These are phyloP conservation scores for Enteromius viviparus DNA, from an alignment of 2,797 vertebrate species.

Conservation along the genomic window DNA sequence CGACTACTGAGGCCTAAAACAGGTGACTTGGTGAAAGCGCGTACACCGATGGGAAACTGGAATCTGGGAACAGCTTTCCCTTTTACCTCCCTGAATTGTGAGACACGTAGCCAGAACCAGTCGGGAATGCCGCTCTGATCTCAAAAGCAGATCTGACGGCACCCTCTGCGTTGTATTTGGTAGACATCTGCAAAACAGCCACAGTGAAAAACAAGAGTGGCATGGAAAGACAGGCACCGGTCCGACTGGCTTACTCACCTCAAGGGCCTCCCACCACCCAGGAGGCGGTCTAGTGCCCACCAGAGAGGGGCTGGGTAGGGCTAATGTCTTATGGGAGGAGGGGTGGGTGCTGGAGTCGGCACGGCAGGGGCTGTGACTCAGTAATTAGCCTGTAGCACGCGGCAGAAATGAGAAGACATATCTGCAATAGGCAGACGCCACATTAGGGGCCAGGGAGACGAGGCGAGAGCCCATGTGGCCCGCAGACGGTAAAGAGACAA, in stretches of 20 bases:
- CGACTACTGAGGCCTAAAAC: slow-evolving; percentile 66
- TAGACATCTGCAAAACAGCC: slow-evolving; percentile 59
- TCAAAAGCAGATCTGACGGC: slow-evolving; percentile 35
- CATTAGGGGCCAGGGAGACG: slow-evolving; percentile 67
- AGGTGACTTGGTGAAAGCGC: slow-evolving; percentile 65
- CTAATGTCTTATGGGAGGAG: slow-evolving; percentile 40
- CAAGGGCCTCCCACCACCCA: slow-evolving; percentile 56
- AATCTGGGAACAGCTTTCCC: slow-evolving; percentile 60
- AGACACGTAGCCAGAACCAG: slow-evolving; percentile 5
- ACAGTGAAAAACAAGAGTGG: slow-evolving; percentile 47
- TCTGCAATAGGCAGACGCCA: slow-evolving; percentile 70
- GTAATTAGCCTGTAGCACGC: slow-evolving; percentile 73
- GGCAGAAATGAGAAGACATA: slow-evolving; percentile 67
- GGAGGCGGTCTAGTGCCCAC: slow-evolving; percentile 57
- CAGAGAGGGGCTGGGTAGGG: slow-evolving; percentile 44
- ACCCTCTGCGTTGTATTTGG: neutral
- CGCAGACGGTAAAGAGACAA: slow-evolving; percentile 59
- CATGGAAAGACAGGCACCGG: slow-evolving; percentile 49
- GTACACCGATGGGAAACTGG: slow-evolving; percentile 56
- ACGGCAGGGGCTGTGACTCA: slow-evolving; percentile 72
- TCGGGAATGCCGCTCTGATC: slow-evolving; percentile 6
- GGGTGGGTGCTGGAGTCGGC: slow-evolving; percentile 49
- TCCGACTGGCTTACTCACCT: slow-evolving; percentile 43
- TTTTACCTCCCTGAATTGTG: slow-evolving; percentile 6
- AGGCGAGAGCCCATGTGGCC: slow-evolving; percentile 67